phyloP scores from a whole-genome alignment of 2,888 invertebrate species.

The Pycnomerus fuliginosus region DNA sequence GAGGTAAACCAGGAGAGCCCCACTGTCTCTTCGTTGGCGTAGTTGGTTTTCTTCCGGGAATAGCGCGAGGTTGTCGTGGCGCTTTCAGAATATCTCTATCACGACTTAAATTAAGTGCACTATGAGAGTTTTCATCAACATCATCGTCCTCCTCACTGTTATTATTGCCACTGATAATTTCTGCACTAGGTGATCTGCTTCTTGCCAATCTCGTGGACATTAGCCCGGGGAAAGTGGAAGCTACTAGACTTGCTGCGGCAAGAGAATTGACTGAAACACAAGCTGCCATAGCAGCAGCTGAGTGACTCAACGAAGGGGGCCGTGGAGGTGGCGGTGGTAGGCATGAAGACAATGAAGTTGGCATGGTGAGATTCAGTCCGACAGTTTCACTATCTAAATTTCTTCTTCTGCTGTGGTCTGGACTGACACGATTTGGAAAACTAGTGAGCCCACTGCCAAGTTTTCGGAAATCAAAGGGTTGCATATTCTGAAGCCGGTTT shows the following conservation, averaged over 20 bases:
- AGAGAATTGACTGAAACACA: constrained; percentile 45
- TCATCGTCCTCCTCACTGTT: constrained; percentile 60
- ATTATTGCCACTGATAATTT: constrained; percentile 49
- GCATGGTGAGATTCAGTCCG: constrained; percentile 63
- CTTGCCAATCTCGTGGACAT: constrained; percentile 58
- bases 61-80: constrained; percentile 47
- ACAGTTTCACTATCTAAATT: constrained; percentile 57
- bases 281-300: constrained; percentile 66
- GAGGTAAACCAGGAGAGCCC: constrained; percentile 74
- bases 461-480: constrained; percentile 90
- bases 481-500: constrained; percentile 91
- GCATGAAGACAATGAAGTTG: constrained; percentile 64
- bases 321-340: constrained; percentile 62
- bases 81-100: constrained; percentile 56
- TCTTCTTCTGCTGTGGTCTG: constrained; percentile 51
- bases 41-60: constrained; percentile 63
- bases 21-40: constrained; percentile 78
- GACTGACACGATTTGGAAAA: constrained; percentile 51
- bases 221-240: constrained; percentile 61
- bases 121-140: constrained; percentile 62
- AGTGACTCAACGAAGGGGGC: constrained; percentile 64
- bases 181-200: constrained; percentile 53
- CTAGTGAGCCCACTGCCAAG: constrained; percentile 62
- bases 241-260: constrained; percentile 62
- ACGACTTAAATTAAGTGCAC: constrained; percentile 65